Conservation (phyloP, 2,888 invertebrate species). For the Campaea margaritaria region DNA sequence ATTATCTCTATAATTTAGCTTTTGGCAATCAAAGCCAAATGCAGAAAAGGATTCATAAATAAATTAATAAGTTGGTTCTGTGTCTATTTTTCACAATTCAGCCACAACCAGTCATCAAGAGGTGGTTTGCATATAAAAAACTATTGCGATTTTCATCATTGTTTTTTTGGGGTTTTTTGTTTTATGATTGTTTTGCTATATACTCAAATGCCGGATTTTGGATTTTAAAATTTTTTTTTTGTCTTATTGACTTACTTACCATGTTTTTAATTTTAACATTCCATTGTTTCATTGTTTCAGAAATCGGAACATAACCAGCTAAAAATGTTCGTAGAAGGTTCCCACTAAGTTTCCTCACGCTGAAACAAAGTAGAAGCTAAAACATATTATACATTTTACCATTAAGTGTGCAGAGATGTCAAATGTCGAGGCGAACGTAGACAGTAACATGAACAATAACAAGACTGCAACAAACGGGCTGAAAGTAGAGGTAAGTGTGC, state of each 20-base stretch:
- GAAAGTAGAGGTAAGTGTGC: slow-evolving; percentile 58
- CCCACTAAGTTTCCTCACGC: slow-evolving; percentile 17
- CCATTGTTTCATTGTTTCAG: slow-evolving; percentile 36
- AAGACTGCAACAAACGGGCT: slow-evolving; percentile 54
- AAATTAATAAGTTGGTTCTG: too few species aligned
- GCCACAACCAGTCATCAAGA: too few species aligned
- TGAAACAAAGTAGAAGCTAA: slow-evolving; percentile 2
- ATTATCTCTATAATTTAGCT: too few species aligned
- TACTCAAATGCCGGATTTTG: too few species aligned
- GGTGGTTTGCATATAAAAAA: too few species aligned
- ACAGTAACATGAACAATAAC: slow-evolving; percentile 69
- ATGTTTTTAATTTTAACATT: neutral
- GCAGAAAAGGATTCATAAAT: too few species aligned
- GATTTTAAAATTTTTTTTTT: too few species aligned
- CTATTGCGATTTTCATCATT: too few species aligned
- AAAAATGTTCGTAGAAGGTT: slow-evolving; percentile 27
- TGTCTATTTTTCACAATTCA: too few species aligned
- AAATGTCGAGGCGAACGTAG: slow-evolving; percentile 59
- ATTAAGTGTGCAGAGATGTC: slow-evolving; percentile 52
- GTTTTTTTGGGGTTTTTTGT: too few species aligned
- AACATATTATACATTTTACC: neutral
- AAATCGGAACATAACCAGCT: slow-evolving; percentile 11
- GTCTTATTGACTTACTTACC: neutral
- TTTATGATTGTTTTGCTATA: too few species aligned
- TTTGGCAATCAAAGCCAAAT: too few species aligned